Percentiles rank a stretch among this genome's conserved stretches.
phyloP scores from a whole-genome alignment of 2,113 vertebrate species.

The Cynocephalus volans region DNA sequence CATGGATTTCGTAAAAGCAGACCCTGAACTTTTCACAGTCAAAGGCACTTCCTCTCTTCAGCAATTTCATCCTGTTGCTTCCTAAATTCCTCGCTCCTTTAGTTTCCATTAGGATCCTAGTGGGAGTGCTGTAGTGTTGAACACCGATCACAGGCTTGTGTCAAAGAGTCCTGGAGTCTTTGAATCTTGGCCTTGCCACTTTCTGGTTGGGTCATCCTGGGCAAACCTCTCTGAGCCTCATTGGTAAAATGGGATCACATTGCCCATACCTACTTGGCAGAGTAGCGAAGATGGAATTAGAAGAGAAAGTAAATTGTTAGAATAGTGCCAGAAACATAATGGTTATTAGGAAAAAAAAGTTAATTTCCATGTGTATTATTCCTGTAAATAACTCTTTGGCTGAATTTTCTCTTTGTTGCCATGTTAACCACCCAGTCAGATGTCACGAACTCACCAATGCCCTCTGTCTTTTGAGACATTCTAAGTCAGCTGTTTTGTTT shows the following conservation, averaged over 20 bases:
- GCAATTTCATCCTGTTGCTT: not conserved
- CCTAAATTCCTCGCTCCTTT: not conserved
- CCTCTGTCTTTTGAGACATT: conserved; percentile 16
- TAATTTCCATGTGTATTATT: conserved; percentile 43
- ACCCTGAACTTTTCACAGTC: not conserved
- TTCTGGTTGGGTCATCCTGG: not conserved
- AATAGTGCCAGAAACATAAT: not conserved
- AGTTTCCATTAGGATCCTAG: not conserved
- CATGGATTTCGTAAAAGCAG: not conserved
- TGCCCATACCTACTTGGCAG: not conserved
- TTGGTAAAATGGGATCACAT: not conserved
- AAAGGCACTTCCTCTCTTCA: not conserved
- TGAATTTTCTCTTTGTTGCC: conserved; percentile 29
- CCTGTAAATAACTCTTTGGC: not conserved
- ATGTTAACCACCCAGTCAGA: not conserved
- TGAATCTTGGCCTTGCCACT: not conserved
- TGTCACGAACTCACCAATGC: not conserved
- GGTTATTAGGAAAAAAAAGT: not conserved
- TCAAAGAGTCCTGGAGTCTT: not conserved
- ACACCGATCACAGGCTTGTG: not conserved
- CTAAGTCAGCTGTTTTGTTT: not conserved
- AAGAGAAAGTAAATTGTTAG: not conserved
- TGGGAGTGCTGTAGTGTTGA: not conserved
- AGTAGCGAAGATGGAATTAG: conserved; percentile 20
- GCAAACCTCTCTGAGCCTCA: not conserved